Evolutionary conservation across 37 sponge, comb jelly and placozoan genomes (phyloP), one percentile per base, ranked within the genome.

Genomic region (Cliona cf. orientalis): DNA sequence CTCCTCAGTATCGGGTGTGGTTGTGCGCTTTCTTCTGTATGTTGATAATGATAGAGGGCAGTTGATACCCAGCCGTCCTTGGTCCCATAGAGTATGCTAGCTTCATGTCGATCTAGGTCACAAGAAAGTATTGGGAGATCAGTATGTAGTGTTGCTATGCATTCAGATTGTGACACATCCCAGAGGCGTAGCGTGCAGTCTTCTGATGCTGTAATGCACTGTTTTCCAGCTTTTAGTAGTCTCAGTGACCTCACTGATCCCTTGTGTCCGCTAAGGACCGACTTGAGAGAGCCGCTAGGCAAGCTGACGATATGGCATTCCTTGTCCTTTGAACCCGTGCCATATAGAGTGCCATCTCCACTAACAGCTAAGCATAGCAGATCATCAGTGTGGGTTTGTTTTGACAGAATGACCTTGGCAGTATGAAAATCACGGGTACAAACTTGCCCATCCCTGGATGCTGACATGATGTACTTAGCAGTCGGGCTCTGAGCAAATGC

Each of bases 251-350:
- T 75, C 28, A 93, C 83, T 5, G 74, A 33, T 28, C 45, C 74
- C 23, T 49, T 86, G 85, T 94, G 94, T 5, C 87, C 91, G 3
- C 35, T 42, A 46, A 94, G 66, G 2, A 29, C 25, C 7, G 60
- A 60, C 38, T 44, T 5, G 7, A 76, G 55, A 22, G 41, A 3
- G 17, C 91, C 82, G 7, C 39, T 38, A 17, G 81, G 76, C 3
- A 81, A 26, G 7, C 39, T 37, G 36, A 79, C n/a, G 5, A 75
- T 37, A 28, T 69, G 55, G 38, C 67, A 25, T 5, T 22, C 41
- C 9, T 59, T 57, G 31, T 68, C 58, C 21, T 3, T 42, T 38
- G 75, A 88, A 4, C 88, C 86, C 1, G 71, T 71, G 19, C 44
- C 72, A 32, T 78, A 12, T 63, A 86, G 62, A 0, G 40, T 7